Percentiles rank a stretch among this genome's conserved stretches.
Evolutionary conservation across 2,113 vertebrate species (phyloP).

Genomic region (Murina feae): DNA sequence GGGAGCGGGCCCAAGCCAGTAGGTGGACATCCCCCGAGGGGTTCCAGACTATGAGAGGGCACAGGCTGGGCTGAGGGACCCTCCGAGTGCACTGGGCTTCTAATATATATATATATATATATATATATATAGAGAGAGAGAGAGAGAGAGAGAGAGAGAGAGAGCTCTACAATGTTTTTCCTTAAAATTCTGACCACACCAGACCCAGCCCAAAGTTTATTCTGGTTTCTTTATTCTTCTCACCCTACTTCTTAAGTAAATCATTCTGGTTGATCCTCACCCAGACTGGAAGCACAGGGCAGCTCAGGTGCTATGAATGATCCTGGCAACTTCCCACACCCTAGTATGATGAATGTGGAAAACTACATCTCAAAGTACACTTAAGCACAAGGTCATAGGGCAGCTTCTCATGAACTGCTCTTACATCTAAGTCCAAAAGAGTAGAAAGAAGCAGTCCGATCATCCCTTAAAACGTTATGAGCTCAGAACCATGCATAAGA

Average conservation of each 20-base stretch:
- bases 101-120: too few species aligned
- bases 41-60: too few species aligned
- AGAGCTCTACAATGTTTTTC: too few species aligned
- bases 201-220: too few species aligned
- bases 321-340: background rate
- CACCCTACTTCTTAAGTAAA: background rate
- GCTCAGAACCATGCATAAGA: background rate
- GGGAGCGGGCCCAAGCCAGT: too few species aligned
- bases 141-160: too few species aligned
- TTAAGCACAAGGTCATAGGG: background rate
- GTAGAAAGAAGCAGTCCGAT: background rate
- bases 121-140: too few species aligned
- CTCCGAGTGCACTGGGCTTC: too few species aligned
- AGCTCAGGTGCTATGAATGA: background rate
- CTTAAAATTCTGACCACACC: too few species aligned
- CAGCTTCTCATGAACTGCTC: background rate
- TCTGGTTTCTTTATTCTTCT: too few species aligned
- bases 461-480: background rate
- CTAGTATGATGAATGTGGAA: background rate
- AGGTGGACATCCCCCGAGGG: too few species aligned
- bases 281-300: background rate
- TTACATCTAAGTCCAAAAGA: background rate
- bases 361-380: background rate
- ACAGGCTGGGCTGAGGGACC: too few species aligned
- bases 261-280: background rate